Base-by-base conservation (phyloP, 2,888 invertebrate genomes). In the Anorthoa munda region DNA sequence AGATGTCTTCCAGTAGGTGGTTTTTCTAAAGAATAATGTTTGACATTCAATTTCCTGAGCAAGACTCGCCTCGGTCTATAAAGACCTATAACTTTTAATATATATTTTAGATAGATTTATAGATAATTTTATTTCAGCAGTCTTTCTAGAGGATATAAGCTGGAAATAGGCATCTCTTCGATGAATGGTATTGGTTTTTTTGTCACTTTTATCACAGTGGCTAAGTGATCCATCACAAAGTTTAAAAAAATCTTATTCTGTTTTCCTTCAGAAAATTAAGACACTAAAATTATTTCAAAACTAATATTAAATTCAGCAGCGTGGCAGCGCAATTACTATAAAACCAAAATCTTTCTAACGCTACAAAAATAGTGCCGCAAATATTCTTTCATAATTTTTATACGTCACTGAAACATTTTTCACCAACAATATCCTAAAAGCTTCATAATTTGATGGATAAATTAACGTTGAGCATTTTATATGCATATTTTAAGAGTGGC, bases 391-490 rank as follows among this genome's bases (percentile, higher is more conserved):
- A 66, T 51, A 67, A 66, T 73, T 82, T 84, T 68, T 45, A 55
- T 45, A 67, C 64, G 58, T 68, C 72, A 69, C 71, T 69, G 67
- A 55, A 58, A 69, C 7, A 67, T 75, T 78, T 81, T 82, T 75
- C 58, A 72, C 53, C 60, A 63, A 85, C 75, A 85, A 76, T 79
- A 72, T 74, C 17, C 66, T 74, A 63, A 86, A 79, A 86, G 81
- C 84, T 83, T 80, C 70, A 72, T 78, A 81, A 84, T 81, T 86
- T 83, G 84, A 84, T 84, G 80, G 79, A 70, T 70, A 80, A 85
- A 85, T 85, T 79, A 82, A 68, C 73, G 78, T 50, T 51, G 60
- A 75, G 70, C 70, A 80, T 86, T 84, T 76, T 73, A 48, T 68
- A 75, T 84, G 80, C 84, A 86, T 86, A 86, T 86, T 85, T 86